Evolutionary conservation across 92 coral and sea anemone genomes (phyloP).

Genomic region (Actinostola sp.): DNA sequence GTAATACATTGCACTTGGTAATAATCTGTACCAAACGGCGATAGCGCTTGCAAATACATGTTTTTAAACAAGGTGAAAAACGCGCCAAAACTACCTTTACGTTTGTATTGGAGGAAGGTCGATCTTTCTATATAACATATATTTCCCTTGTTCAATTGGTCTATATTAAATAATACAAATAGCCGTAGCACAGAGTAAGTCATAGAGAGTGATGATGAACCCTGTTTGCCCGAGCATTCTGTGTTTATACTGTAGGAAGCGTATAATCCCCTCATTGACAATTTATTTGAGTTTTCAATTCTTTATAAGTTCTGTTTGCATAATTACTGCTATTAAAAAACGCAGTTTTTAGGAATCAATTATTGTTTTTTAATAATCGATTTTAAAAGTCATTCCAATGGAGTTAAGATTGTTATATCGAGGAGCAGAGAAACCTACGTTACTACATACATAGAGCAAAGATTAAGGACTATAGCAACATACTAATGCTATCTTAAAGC

Average conservation of each 20-base stretch:
- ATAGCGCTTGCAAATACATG: slow-evolving; percentile 1
- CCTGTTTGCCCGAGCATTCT: background rate
- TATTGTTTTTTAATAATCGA: background rate
- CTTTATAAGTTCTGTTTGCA: slow-evolving; percentile 4
- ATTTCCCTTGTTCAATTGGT: background rate
- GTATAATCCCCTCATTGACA: slow-evolving; percentile 9
- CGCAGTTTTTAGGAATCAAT: background rate
- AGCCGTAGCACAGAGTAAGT: background rate
- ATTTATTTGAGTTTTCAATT: slow-evolving; percentile 15
- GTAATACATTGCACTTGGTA: background rate
- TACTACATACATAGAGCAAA: too few species aligned
- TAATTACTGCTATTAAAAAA: background rate
- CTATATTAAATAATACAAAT: background rate
- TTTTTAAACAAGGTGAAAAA: background rate
- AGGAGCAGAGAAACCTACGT: too few species aligned
- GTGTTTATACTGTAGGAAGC: background rate
- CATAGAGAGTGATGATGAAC: background rate
- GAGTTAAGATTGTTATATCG: too few species aligned
- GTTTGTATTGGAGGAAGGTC: too few species aligned
- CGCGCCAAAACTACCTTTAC: too few species aligned
- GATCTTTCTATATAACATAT: too few species aligned
- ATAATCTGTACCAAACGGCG: background rate
- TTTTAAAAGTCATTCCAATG: background rate
- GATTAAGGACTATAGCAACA: too few species aligned
- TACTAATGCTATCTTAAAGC: too few species aligned